These are phyloP conservation scores for Paraplagusia blochii DNA, from an alignment of 2,113 vertebrate genomes.

Conservation along the genomic window DNA sequence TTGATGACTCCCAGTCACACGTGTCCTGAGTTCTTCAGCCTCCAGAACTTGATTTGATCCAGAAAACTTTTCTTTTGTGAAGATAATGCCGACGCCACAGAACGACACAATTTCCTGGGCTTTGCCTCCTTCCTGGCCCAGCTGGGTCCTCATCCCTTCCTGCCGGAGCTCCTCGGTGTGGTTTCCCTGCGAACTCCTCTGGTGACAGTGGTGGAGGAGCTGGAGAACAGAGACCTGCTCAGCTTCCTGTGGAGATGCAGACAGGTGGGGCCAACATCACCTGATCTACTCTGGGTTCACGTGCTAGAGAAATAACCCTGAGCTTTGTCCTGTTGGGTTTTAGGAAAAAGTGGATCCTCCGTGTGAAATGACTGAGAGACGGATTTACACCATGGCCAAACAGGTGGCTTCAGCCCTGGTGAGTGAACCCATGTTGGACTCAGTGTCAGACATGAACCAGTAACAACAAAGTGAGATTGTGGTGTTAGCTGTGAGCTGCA, in stretches of 20 bases:
- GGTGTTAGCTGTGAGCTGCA: too few relatives aligned
- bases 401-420: conserved; percentile 78
- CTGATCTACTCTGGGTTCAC: background rate
- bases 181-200: conserved; percentile 74
- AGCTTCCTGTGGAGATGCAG: conserved; percentile 76
- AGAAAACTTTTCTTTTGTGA: background rate
- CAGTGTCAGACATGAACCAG: too few relatives aligned
- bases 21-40: too few relatives aligned
- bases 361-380: conserved; percentile 73
- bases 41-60: background rate
- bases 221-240: conserved; percentile 78
- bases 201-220: conserved; percentile 76
- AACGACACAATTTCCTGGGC: conserved; percentile 73
- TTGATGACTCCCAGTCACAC: too few relatives aligned
- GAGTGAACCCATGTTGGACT: conserved; percentile 25
- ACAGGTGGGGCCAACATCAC: conserved; percentile 47
- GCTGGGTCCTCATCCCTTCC: conserved; percentile 77
- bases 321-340: background rate
- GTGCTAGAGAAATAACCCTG: background rate
- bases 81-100: conserved; percentile 71
- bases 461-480: too few relatives aligned
- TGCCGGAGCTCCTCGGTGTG: conserved; percentile 76
- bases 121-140: conserved; percentile 77
- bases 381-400: conserved; percentile 72
- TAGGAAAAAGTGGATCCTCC: conserved; percentile 63